These are phyloP conservation scores for Seriola rivoliana DNA, from an alignment of 2,113 vertebrate species.

Conservation along the genomic window DNA sequence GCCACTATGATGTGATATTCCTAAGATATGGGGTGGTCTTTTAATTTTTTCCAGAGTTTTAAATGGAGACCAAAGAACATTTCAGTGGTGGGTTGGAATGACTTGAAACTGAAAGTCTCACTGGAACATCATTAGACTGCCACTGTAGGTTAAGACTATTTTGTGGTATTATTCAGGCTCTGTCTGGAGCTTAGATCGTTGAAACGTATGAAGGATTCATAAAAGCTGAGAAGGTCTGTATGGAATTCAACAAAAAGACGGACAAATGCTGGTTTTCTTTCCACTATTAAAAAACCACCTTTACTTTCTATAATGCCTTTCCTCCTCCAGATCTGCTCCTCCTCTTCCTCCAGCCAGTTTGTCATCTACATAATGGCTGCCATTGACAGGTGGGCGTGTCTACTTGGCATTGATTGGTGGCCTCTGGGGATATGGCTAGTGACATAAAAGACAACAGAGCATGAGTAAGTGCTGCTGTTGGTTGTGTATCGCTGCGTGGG, in stretches of 20 bases:
- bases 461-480: conserved; percentile 13
- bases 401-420: conserved; percentile 63
- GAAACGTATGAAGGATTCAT: conserved; percentile 3
- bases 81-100: conserved; percentile 34
- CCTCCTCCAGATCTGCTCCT: conserved; percentile 3
- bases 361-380: conserved; percentile 39
- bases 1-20: conserved; percentile 6
- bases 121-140: neutral
- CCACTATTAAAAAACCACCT: neutral
- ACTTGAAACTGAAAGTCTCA: conserved; percentile 30
- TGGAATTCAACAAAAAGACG: neutral
- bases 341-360: conserved; percentile 18
- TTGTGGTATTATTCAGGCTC: conserved; percentile 26
- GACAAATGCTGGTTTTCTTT: neutral
- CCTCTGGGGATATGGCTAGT: conserved; percentile 32
- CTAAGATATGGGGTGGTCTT: conserved; percentile 27
- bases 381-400: conserved; percentile 66
- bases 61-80: conserved; percentile 41
- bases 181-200: neutral
- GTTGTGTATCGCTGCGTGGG: conserved; percentile 7
- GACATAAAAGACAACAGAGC: conserved; percentile 20
- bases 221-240: conserved; percentile 4
- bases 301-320: conserved; percentile 1
- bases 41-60: conserved; percentile 36
- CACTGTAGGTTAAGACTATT: conserved; percentile 8